Conservation (phyloP, 2,797 vertebrate species). For the Enteromius radiatus region DNA sequence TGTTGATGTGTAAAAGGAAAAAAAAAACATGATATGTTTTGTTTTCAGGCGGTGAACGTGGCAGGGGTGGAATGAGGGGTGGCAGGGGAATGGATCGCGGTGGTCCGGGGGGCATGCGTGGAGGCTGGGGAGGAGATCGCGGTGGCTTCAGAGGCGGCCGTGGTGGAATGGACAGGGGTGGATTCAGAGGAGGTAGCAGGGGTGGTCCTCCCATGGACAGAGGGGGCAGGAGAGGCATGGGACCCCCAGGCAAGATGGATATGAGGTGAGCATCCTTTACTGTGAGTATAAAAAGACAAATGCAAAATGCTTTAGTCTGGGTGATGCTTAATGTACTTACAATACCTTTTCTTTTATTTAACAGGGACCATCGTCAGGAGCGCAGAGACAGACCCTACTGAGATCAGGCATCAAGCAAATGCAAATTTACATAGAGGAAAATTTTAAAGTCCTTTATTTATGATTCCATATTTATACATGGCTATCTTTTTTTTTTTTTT, state of each 20-base stretch:
- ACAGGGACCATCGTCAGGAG: constrained; percentile 94
- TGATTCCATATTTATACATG: constrained; percentile 92
- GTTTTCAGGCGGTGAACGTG: constrained; percentile 83
- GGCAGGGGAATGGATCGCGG: constrained; percentile 88
- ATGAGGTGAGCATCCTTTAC: constrained; percentile 81
- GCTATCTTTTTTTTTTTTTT: constrained; percentile 64
- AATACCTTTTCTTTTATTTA: neutral
- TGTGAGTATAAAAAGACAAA: constrained; percentile 10
- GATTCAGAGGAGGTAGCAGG: constrained; percentile 85
- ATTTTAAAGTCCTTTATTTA: constrained; percentile 95
- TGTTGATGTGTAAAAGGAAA: neutral
- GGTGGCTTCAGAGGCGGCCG: constrained; percentile 92
- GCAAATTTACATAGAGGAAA: constrained; percentile 50
- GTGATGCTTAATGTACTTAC: neutral
- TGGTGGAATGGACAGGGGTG: constrained; percentile 91
- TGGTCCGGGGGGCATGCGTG: constrained; percentile 89
- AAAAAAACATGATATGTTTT: neutral
- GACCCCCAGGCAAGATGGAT: constrained; percentile 95
- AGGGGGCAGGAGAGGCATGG: constrained; percentile 86
- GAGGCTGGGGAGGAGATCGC: constrained; percentile 88
- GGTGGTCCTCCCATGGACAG: constrained; percentile 92
- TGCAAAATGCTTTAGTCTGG: neutral
- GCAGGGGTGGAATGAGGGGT: constrained; percentile 87
- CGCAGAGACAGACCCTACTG: constrained; percentile 94
- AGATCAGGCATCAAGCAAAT: constrained; percentile 57